phyloP scores from a whole-genome alignment of 2,888 invertebrate species.

The Drosophila paranaensis region DNA sequence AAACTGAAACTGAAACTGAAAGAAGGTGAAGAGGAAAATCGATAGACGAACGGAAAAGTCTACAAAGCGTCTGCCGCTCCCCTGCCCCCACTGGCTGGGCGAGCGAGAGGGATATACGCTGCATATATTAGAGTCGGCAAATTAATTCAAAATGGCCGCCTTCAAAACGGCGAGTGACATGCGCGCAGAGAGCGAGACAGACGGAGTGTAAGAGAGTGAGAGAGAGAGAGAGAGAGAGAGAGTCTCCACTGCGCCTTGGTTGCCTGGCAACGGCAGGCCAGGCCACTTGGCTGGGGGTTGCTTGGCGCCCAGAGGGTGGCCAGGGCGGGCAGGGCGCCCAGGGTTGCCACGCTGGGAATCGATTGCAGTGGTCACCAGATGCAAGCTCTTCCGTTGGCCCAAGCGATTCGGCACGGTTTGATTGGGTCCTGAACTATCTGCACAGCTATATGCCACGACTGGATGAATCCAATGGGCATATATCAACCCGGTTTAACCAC shows the following conservation, averaged over 20 bases:
- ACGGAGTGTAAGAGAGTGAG: conserved; percentile 7
- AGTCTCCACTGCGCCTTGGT: conserved; percentile 61
- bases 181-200: conserved; percentile 45
- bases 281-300: conserved; percentile 43
- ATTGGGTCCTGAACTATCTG: conserved; percentile 53
- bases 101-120: conserved; percentile 12
- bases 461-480: background rate
- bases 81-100: background rate
- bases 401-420: conserved; percentile 42
- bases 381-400: conserved; percentile 77
- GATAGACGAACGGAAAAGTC: conserved; percentile 61
- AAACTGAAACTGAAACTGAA: too few species aligned
- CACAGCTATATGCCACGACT: background rate
- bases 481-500: conserved; percentile 47
- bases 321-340: conserved; percentile 25
- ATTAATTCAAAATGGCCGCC: conserved; percentile 77
- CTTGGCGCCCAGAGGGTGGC: conserved; percentile 32
- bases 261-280: conserved; percentile 49
- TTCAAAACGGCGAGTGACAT: conserved; percentile 39
- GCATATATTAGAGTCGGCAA: conserved; percentile 47
- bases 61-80: conserved; percentile 60
- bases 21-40: conserved; percentile 55
- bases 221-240: conserved; percentile 6
- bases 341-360: conserved; percentile 62
- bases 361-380: conserved; percentile 78